Percentiles rank a stretch among this genome's conserved stretches.
Evolutionary conservation across 2,797 vertebrate genomes (phyloP).

Genomic region (Gymnocypris eckloni): DNA sequence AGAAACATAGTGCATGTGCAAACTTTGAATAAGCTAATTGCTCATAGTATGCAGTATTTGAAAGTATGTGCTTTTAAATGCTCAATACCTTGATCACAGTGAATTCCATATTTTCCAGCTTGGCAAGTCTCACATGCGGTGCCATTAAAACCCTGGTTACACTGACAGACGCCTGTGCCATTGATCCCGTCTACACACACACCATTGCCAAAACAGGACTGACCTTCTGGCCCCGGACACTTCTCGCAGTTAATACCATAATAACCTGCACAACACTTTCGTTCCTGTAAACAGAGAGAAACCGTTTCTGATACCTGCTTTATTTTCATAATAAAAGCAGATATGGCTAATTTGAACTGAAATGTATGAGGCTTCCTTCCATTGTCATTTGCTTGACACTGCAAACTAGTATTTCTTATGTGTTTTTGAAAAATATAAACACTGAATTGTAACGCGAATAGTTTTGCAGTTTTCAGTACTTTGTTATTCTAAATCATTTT

Average conservation of each 20-base stretch:
- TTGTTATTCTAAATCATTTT: background rate
- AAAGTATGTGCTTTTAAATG: background rate
- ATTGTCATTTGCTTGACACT: background rate
- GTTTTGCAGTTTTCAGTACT: background rate
- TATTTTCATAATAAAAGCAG: background rate
- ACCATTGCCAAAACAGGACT: conserved; percentile 85
- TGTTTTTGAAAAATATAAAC: background rate
- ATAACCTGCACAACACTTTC: conserved; percentile 85
- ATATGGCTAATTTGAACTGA: background rate
- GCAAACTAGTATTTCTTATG: background rate
- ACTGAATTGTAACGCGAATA: background rate
- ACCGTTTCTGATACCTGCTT: background rate
- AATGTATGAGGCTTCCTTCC: background rate
- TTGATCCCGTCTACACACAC: conserved; percentile 84
- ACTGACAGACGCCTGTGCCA: conserved; percentile 84
- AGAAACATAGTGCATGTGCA: background rate
- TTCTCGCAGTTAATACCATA: conserved; percentile 87
- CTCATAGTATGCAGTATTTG: background rate
- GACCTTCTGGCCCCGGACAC: conserved; percentile 81
- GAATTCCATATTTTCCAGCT: conserved; percentile 79
- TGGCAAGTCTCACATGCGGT: conserved; percentile 88
- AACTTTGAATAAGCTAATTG: background rate
- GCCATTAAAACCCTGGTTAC: conserved; percentile 79
- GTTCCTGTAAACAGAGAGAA: conserved; percentile 72
- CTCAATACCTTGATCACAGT: conserved; percentile 90